phyloP scores from a whole-genome alignment of 2,888 invertebrate genomes.

The Amiota mariae region DNA sequence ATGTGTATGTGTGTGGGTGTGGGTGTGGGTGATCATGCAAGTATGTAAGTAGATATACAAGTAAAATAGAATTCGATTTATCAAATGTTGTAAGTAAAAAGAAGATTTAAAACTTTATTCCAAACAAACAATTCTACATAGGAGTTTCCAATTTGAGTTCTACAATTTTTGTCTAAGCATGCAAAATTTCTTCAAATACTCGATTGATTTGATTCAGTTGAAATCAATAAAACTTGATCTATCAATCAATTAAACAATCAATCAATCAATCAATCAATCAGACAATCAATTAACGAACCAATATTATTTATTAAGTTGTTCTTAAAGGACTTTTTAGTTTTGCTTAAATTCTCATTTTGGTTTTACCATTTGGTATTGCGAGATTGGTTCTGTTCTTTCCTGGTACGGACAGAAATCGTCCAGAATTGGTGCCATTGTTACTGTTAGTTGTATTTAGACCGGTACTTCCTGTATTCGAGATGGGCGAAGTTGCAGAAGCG shows the following conservation, averaged over 20 bases:
- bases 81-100: no score
- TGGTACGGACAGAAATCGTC: slow-evolving; percentile 73
- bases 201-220: no score
- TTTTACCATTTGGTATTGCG: slow-evolving; percentile 40
- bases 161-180: no score
- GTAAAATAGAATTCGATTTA: no score
- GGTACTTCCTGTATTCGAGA: slow-evolving; percentile 65
- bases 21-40: slow-evolving; percentile 9
- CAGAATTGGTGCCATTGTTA: slow-evolving; percentile 48
- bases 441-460: slow-evolving; percentile 58
- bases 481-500: slow-evolving; percentile 63
- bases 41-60: not conserved
- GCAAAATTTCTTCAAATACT: no score
- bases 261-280: not conserved
- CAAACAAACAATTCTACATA: no score
- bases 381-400: slow-evolving; percentile 66
- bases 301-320: no score
- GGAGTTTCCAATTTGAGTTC: no score
- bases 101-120: no score
- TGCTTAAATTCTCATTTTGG: not conserved
- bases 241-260: no score
- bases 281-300: not conserved
- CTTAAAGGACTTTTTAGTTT: slow-evolving; percentile 15
- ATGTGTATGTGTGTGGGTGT: slow-evolving; percentile 18
- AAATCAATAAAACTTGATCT: no score